A percentile compares a stretch with the other conserved stretches of the same genome.
Evolutionary conservation across 2,113 vertebrate species (phyloP).

Genomic region (Aegotheles bennettii): DNA sequence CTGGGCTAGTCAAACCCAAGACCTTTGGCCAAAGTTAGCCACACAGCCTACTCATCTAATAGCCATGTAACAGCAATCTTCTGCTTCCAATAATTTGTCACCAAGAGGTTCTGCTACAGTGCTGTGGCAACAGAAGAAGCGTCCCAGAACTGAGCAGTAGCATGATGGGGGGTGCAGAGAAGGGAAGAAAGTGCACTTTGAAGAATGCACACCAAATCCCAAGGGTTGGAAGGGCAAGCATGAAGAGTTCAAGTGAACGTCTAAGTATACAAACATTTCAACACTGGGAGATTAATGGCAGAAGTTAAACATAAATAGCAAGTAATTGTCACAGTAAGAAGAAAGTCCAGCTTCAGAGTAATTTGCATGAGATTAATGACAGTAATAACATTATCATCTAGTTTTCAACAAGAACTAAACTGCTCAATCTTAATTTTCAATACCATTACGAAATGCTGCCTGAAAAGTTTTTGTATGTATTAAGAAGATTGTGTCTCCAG

Average conservation of each 20-base stretch:
- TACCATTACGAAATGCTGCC: constrained; percentile 22
- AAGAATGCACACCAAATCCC: neutral
- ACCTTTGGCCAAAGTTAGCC: neutral
- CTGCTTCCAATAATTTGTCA: neutral
- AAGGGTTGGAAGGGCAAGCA: neutral
- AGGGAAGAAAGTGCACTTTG: neutral
- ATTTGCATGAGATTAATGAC: constrained; percentile 36
- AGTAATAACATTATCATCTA: constrained; percentile 29
- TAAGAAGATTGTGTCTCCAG: constrained; percentile 48
- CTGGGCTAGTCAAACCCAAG: neutral
- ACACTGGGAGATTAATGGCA: neutral
- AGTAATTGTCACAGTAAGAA: constrained; percentile 9
- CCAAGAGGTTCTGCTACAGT: neutral
- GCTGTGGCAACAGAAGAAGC: neutral
- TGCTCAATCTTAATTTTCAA: constrained; percentile 40
- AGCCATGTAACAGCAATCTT: neutral
- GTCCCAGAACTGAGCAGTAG: neutral
- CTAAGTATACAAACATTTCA: neutral
- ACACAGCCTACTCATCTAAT: neutral
- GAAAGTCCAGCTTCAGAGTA: constrained; percentile 15
- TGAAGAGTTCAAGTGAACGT: neutral
- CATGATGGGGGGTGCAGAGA: neutral
- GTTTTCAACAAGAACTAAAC: constrained; percentile 1
- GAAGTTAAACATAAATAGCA: neutral
- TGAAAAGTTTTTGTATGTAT: constrained; percentile 32